Evolutionary conservation across 2,113 vertebrate species (phyloP).

Genomic region (Rallus limicola): DNA sequence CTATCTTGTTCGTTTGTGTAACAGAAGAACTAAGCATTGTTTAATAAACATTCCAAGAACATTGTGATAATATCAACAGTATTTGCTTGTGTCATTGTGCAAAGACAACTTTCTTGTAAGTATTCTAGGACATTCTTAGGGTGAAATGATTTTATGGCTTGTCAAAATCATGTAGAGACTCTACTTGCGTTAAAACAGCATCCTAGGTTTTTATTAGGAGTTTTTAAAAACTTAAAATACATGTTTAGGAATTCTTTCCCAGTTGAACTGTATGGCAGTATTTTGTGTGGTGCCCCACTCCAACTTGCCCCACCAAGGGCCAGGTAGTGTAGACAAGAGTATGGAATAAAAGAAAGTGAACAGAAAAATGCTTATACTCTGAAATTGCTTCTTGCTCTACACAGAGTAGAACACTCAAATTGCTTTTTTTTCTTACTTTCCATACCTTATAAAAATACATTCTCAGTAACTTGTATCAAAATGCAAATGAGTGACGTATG

Average conservation of each 20-base stretch:
- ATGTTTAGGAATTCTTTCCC: neutral
- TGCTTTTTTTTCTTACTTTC: neutral
- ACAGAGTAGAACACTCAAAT: neutral
- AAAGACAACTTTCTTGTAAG: constrained; percentile 9
- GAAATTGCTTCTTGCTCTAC: neutral
- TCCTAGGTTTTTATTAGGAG: neutral
- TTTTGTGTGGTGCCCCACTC: neutral
- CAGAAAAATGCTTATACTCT: neutral
- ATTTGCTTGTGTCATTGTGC: neutral
- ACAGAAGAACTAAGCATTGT: constrained; percentile 44
- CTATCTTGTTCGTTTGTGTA: constrained; percentile 20
- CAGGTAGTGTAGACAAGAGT: neutral
- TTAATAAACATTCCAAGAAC: constrained; percentile 63
- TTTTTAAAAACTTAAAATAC: no score
- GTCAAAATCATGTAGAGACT: neutral
- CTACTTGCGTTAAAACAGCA: neutral
- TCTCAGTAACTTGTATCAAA: neutral
- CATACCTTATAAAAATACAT: neutral
- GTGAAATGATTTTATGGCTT: neutral
- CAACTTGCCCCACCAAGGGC: rapidly evolving
- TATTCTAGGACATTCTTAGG: constrained; percentile 1
- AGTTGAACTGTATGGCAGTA: neutral
- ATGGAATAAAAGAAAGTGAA: rapidly evolving
- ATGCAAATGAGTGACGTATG: neutral
- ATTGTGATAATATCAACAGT: neutral